Conservation (phyloP, 2,797 vertebrate species). For the Ambastaia sidthimunki region DNA sequence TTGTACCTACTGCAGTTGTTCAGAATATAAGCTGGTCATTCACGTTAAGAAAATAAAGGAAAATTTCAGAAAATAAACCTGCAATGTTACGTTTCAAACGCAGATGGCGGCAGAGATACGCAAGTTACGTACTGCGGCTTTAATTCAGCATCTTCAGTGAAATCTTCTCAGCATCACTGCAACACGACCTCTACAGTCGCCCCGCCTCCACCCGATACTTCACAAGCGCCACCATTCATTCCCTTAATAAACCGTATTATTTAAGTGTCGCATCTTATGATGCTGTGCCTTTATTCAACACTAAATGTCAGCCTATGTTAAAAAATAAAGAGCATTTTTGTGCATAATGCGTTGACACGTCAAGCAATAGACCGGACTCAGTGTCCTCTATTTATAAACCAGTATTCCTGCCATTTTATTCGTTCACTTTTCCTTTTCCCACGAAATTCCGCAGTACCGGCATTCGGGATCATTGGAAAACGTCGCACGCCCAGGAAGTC, state of each 20-base stretch:
- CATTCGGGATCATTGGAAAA: slow-evolving; percentile 6
- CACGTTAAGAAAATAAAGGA: too few relatives aligned
- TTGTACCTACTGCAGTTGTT: too few relatives aligned
- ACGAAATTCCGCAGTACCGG: not conserved
- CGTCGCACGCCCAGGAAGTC: slow-evolving; percentile 9
- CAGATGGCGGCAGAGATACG: too few relatives aligned
- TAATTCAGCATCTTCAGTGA: slow-evolving; percentile 29
- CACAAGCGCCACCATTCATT: not conserved
- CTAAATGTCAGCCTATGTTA: too few relatives aligned
- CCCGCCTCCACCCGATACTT: slow-evolving; percentile 38
- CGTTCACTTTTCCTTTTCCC: not conserved
- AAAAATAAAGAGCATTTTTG: not conserved
- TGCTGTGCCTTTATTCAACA: not conserved
- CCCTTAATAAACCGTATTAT: not conserved
- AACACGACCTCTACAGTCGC: slow-evolving; percentile 33
- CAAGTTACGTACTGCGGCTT: not conserved
- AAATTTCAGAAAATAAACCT: too few relatives aligned
- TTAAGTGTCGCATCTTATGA: too few relatives aligned
- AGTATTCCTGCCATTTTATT: not conserved
- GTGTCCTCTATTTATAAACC: not conserved
- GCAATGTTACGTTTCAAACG: too few relatives aligned
- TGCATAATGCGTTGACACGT: slow-evolving; percentile 15
- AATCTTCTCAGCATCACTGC: slow-evolving; percentile 46
- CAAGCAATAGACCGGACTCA: not conserved
- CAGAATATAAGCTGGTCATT: too few relatives aligned